phyloP scores from a whole-genome alignment of 2,113 vertebrate species.

The Bucco capensis region DNA sequence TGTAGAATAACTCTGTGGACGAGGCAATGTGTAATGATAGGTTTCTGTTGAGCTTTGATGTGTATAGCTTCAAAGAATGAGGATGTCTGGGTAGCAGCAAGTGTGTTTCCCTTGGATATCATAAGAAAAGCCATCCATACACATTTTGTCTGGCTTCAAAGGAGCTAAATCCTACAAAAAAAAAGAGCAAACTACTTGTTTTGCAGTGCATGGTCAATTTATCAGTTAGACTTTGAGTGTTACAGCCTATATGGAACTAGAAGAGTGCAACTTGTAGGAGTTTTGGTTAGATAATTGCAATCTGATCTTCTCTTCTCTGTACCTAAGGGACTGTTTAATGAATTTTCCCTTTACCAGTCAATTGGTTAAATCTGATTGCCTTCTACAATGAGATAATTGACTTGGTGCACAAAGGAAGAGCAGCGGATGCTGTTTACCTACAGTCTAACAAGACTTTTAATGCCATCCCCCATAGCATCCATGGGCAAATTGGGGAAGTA shows the following conservation, averaged over 20 bases:
- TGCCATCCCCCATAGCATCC: neutral
- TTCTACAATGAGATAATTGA: neutral
- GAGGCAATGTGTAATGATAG: neutral
- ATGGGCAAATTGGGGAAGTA: neutral
- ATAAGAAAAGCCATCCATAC: neutral
- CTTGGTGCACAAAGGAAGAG: neutral
- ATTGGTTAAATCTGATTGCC: neutral
- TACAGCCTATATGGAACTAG: neutral
- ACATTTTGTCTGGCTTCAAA: neutral
- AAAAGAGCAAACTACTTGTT: neutral
- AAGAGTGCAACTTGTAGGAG: neutral
- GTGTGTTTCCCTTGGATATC: neutral
- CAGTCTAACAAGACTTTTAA: neutral
- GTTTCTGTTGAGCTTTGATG: conserved; percentile 31
- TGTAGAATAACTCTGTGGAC: neutral
- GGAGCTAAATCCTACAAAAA: neutral
- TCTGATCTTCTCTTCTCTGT: too few relatives aligned
- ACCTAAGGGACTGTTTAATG: too few relatives aligned
- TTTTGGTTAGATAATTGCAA: too few relatives aligned
- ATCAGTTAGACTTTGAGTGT: neutral
- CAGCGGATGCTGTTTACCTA: neutral
- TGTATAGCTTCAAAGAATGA: conserved; percentile 31
- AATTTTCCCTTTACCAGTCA: neutral
- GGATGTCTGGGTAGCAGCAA: conserved; percentile 3
- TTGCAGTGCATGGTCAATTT: neutral